A percentile compares a stretch with the other conserved stretches of the same genome.
Evolutionary conservation across 2,797 vertebrate species (phyloP).

Genomic region (Octomys mimax): DNA sequence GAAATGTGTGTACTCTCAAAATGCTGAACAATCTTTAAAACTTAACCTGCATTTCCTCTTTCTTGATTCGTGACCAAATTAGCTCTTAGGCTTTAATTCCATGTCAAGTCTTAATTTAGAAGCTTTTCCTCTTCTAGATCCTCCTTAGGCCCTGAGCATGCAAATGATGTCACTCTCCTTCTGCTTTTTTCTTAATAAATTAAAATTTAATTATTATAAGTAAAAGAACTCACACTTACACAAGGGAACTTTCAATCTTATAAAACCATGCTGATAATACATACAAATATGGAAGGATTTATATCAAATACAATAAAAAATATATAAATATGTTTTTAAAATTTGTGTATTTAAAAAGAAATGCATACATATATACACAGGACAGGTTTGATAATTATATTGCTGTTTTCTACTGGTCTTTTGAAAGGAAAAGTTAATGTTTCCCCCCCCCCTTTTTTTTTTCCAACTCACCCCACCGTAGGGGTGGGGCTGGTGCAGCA

Average conservation of each 20-base stretch:
- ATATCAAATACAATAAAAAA: background rate
- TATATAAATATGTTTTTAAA: background rate
- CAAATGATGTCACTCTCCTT: background rate
- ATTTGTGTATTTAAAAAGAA: background rate
- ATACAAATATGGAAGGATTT: background rate
- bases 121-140: background rate
- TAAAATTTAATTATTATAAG: background rate
- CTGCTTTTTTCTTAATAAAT: background rate
- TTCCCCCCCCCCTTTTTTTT: too few relatives aligned
- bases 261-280: background rate
- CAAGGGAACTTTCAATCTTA: background rate
- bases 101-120: background rate
- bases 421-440: too few relatives aligned
- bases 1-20: background rate
- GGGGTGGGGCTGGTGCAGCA: too few relatives aligned
- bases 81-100: background rate
- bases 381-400: too few relatives aligned
- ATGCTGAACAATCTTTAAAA: background rate
- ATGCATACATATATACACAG: too few relatives aligned
- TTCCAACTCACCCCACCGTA: too few relatives aligned
- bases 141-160: background rate
- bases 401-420: too few relatives aligned
- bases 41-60: background rate
- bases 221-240: background rate
- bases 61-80: background rate